Base-by-base conservation (phyloP, 30 jellyfish, hydroid and myxozoan genomes). In the Aurelia sp. region DNA sequence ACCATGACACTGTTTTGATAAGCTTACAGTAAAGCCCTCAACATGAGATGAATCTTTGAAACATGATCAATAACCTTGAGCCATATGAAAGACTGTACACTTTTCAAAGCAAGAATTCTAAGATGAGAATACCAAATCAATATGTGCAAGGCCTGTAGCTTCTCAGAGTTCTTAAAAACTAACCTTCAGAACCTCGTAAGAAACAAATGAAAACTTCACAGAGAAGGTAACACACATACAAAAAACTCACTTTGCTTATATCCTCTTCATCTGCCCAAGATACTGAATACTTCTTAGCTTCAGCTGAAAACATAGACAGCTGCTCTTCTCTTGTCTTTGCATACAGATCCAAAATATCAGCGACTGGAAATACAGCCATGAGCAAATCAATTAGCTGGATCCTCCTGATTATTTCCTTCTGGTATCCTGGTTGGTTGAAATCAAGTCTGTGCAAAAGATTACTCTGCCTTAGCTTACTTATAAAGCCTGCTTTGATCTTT, bases 181-280 rank as follows among this genome's bases (percentile, higher is more conserved):
- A 27, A 0, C 2, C 33, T 2, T 0, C 51, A 40, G 10, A 40
- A 40, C 0, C 10, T 40, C 7, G 10, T n/a, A 44, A 44, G 9
- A 7, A 7, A 8, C 15, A 5, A 12, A 44, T 4, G 10, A 4
- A 4, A 38, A 38, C 50, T 38, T 38, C 3, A 4, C 50, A 4
- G 50, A 44, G 7, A 44, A 8, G 9, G 55, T 13, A 44, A 19
- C 69, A 19, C 0, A n/a, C 67, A 17, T 6, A 6, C 4, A 62
- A 40, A 57, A 48, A 12, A 3, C 27, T 24, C 50, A 67, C 96
- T 72, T 86, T 75, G 24, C 78, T 76, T 24, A 71, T 41, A 18
- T 73, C 78, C n/a, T 55, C 67, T n/a, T 86, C 90, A 67, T 86
- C 96, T 35, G 96, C 89, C 96, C 96, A 86, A 8, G 90, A 57